Conservation (phyloP, 1,140 invertebrate species). For the Panagrolaimus sp. region DNA sequence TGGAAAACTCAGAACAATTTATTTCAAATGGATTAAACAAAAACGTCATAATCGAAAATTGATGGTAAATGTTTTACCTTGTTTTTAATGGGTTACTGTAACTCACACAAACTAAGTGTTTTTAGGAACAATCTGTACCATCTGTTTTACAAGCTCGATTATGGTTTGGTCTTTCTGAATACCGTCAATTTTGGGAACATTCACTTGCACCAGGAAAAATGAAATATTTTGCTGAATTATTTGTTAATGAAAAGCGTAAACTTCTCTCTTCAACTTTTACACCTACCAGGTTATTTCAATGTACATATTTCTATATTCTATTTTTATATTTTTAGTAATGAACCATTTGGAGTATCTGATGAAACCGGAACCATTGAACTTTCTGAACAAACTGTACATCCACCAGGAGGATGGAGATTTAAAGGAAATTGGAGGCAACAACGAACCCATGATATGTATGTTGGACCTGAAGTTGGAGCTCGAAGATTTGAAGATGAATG, state of each 20-base stretch:
- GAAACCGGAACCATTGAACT: conserved; percentile 36
- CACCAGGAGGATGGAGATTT: conserved; percentile 37
- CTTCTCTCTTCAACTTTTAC: conserved; percentile 34
- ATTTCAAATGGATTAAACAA: conserved; percentile 19
- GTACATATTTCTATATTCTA: not conserved
- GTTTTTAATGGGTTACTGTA: not conserved
- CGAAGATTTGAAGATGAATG: conserved; percentile 41
- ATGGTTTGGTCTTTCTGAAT: conserved; percentile 33
- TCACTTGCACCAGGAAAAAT: conserved; percentile 27
- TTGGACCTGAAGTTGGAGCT: conserved; percentile 37
- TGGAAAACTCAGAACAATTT: conserved; percentile 33
- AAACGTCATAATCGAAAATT: conserved; percentile 8
- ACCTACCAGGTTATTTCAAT: conserved; percentile 30
- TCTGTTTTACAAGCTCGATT: conserved; percentile 37
- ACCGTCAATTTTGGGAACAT: conserved; percentile 34
- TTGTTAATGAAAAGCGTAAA: conserved; percentile 38
- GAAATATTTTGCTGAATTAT: conserved; percentile 46
- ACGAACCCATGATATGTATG: conserved; percentile 49
- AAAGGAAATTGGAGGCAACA: conserved; percentile 42
- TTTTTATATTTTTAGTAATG: not conserved
- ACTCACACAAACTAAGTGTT: not conserved
- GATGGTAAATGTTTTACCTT: conserved; percentile 1
- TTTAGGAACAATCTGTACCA: conserved; percentile 41
- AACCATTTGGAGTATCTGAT: conserved; percentile 37
- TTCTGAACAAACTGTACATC: conserved; percentile 26